A percentile compares a stretch with the other conserved stretches of the same genome.
phyloP scores from a whole-genome alignment of 2,888 invertebrate species.

The Acholoe squamosa region DNA sequence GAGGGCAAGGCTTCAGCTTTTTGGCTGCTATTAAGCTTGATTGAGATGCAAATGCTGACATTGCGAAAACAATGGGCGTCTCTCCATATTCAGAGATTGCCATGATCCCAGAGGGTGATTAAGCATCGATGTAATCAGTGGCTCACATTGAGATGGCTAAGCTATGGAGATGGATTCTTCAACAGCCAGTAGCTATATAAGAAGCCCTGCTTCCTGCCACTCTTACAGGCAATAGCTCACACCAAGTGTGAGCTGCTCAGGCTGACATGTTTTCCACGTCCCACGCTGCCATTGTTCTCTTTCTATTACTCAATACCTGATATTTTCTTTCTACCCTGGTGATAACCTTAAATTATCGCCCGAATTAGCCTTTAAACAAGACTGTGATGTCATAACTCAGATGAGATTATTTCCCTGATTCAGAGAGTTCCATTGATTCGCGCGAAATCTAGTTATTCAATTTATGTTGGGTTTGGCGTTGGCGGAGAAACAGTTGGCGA shows the following conservation, averaged over 20 bases:
- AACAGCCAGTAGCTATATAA: neutral
- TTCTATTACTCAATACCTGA: neutral
- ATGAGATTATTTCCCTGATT: neutral
- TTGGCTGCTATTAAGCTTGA: neutral
- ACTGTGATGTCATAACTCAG: neutral
- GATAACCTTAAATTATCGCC: neutral
- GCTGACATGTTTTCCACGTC: neutral
- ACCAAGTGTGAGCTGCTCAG: neutral
- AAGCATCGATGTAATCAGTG: constrained; percentile 11
- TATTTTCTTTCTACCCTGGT: neutral
- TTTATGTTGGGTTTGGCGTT: too few species aligned
- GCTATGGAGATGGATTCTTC: constrained; percentile 2
- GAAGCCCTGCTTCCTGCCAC: constrained; percentile 27
- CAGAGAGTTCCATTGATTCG: too few species aligned
- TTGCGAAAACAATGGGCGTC: neutral
- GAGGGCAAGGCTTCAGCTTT: neutral
- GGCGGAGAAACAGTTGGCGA: too few species aligned
- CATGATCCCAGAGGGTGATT: constrained; percentile 12
- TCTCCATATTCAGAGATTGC: constrained; percentile 33
- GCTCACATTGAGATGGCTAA: neutral
- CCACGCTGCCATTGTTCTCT: neutral
- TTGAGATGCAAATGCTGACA: constrained; percentile 24
- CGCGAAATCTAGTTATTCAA: too few species aligned
- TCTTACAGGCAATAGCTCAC: neutral
- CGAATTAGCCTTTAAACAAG: constrained; percentile 7